These are phyloP conservation scores for Oryzias celebensis DNA, from an alignment of 2,113 vertebrate genomes.

Conservation along the genomic window DNA sequence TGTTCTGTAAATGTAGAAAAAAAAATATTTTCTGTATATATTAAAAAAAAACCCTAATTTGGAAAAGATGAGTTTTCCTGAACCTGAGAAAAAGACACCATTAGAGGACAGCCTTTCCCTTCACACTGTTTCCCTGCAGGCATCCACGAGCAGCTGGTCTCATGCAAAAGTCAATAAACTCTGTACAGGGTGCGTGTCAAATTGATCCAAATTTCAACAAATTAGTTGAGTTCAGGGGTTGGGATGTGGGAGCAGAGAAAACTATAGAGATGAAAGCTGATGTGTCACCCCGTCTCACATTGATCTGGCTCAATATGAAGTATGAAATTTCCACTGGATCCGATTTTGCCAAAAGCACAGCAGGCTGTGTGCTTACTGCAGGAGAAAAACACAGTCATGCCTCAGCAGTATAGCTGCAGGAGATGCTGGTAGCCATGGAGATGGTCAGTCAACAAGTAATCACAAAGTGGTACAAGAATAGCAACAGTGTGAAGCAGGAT, in stretches of 20 bases:
- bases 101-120: too few species aligned
- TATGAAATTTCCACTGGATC: not conserved
- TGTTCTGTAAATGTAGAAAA: too few species aligned
- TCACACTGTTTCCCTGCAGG: too few species aligned
- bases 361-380: not conserved
- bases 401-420: slow-evolving; percentile 44
- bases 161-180: too few species aligned
- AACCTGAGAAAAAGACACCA: too few species aligned
- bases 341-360: not conserved
- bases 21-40: too few species aligned
- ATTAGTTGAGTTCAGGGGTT: slow-evolving; percentile 4
- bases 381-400: slow-evolving; percentile 22
- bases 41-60: too few species aligned
- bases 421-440: slow-evolving; percentile 54
- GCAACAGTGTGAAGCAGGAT: slow-evolving; percentile 16
- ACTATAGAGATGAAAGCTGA: slow-evolving; percentile 45
- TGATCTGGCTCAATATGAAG: slow-evolving; percentile 14
- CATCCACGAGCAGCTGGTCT: too few species aligned
- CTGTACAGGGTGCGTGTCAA: slow-evolving; percentile 8
- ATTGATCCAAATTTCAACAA: too few species aligned
- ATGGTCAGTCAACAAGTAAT: slow-evolving; percentile 53
- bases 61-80: too few species aligned
- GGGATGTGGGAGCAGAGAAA: slow-evolving; percentile 43
- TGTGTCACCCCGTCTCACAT: slow-evolving; percentile 3
- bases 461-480: slow-evolving; percentile 52